Conservation (phyloP, 2,797 vertebrate species). For the Anguilla marmorata region DNA sequence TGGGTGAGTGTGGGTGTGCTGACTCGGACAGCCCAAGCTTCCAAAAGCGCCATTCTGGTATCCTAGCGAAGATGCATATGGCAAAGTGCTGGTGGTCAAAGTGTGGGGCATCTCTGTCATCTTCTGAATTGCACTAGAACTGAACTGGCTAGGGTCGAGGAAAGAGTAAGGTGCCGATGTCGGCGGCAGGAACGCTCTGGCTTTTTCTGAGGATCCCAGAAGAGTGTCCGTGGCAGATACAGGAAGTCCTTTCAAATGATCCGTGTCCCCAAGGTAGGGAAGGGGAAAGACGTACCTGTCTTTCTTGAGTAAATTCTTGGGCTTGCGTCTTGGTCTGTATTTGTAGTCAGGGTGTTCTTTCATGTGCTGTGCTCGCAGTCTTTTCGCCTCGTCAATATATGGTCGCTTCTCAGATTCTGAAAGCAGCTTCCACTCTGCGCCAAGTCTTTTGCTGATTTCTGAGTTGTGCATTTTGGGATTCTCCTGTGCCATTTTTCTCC, state of each 20-base stretch:
- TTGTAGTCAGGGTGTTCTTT: slow-evolving; percentile 92
- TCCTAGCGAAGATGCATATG: slow-evolving; percentile 95
- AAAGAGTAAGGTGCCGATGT: slow-evolving; percentile 92
- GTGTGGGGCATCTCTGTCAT: slow-evolving; percentile 98
- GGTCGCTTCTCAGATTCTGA: slow-evolving; percentile 87
- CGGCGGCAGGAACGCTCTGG: slow-evolving; percentile 91
- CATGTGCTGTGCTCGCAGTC: slow-evolving; percentile 88
- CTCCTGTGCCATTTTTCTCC: slow-evolving; percentile 91
- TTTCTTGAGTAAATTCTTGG: slow-evolving; percentile 90
- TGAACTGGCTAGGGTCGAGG: slow-evolving; percentile 96
- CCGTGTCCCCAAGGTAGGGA: slow-evolving; percentile 97
- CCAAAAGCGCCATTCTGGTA: slow-evolving; percentile 98
- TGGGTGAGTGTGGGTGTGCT: slow-evolving; percentile 98
- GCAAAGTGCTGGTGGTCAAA: slow-evolving; percentile 89
- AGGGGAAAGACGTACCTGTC: slow-evolving; percentile 98
- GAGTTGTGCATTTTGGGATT: slow-evolving; percentile 94
- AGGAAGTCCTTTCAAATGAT: slow-evolving; percentile 93
- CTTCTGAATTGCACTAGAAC: slow-evolving; percentile 95
- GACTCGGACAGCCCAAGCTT: slow-evolving; percentile 90
- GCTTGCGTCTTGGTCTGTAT: slow-evolving; percentile 87
- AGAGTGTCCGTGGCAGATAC: slow-evolving; percentile 89
- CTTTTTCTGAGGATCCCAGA: slow-evolving; percentile 87
- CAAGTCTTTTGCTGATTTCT: slow-evolving; percentile 87
- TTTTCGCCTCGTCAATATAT: slow-evolving; percentile 87
- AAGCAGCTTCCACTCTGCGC: slow-evolving; percentile 87